Evolutionary conservation across 2,113 vertebrate species (phyloP).

Genomic region (Catagonus wagneri): DNA sequence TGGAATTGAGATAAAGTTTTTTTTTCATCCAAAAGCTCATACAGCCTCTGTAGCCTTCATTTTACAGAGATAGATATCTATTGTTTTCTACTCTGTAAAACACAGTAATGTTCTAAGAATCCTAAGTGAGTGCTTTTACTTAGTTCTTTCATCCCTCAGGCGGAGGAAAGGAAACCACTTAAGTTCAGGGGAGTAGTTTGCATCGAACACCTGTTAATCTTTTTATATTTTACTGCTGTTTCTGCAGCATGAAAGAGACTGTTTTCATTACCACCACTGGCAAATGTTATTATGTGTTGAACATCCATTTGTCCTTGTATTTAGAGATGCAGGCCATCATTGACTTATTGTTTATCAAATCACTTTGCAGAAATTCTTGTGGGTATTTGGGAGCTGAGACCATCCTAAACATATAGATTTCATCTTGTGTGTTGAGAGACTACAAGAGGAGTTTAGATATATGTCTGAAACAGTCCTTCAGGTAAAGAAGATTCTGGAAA

Average conservation of each 20-base stretch:
- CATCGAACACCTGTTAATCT: slow-evolving; percentile 52
- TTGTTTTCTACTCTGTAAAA: slow-evolving; percentile 11
- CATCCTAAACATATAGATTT: slow-evolving; percentile 10
- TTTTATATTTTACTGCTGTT: slow-evolving; percentile 45
- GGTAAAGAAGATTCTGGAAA: slow-evolving; percentile 1
- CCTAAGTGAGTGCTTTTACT: slow-evolving; percentile 54
- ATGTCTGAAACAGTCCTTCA: background rate
- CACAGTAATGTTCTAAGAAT: slow-evolving; percentile 39
- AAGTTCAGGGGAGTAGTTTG: slow-evolving; percentile 37
- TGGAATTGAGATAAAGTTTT: background rate
- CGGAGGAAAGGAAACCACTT: slow-evolving; percentile 25
- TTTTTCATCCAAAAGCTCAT: background rate
- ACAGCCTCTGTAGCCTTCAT: background rate
- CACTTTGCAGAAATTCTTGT: slow-evolving; percentile 35
- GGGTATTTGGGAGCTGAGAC: background rate
- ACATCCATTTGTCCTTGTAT: background rate
- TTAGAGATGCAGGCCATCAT: background rate
- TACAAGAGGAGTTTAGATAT: background rate
- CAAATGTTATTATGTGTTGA: slow-evolving; percentile 61
- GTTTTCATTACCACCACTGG: background rate
- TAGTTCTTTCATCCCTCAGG: slow-evolving; percentile 39
- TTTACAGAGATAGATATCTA: slow-evolving; percentile 38
- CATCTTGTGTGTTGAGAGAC: slow-evolving; percentile 11
- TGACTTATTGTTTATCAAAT: slow-evolving; percentile 55
- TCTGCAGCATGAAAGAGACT: background rate